Conservation (phyloP, 2,797 vertebrate species). For the Sebastes flavidus region DNA sequence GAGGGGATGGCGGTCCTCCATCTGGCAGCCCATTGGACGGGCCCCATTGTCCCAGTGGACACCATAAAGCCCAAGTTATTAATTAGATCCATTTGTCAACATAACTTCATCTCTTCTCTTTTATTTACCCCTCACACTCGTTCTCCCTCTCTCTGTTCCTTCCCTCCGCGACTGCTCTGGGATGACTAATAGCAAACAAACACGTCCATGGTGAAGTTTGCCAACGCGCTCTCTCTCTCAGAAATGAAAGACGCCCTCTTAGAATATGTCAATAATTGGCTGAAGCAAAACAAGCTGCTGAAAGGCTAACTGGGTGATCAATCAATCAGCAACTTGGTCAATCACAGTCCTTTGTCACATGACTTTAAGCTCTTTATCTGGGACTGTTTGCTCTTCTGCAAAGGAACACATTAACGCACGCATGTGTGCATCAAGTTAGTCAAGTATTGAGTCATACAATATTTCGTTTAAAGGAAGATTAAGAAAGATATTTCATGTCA, state of each 20-base stretch:
- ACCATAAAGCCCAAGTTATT: slow-evolving; percentile 72
- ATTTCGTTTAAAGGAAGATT: not conserved
- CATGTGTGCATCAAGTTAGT: not conserved
- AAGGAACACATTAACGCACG: not conserved
- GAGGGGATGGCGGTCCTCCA: slow-evolving; percentile 60
- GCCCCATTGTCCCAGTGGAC: slow-evolving; percentile 66
- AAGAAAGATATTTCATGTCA: not conserved
- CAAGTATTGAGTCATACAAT: not conserved
- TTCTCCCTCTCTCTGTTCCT: slow-evolving; percentile 4
- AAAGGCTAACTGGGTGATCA: slow-evolving; percentile 51
- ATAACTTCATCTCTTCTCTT: slow-evolving; percentile 53
- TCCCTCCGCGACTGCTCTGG: slow-evolving; percentile 44
- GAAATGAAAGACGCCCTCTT: slow-evolving; percentile 59
- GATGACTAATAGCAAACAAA: slow-evolving; percentile 78
- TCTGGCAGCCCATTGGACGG: slow-evolving; percentile 61
- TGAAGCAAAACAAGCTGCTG: slow-evolving; percentile 64
- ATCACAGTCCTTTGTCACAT: slow-evolving; percentile 35
- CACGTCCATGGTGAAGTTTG: slow-evolving; percentile 47
- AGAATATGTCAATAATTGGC: slow-evolving; percentile 62
- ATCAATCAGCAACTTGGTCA: slow-evolving; percentile 47
- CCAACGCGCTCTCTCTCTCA: slow-evolving; percentile 54
- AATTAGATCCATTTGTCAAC: slow-evolving; percentile 81
- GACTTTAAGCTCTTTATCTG: slow-evolving; percentile 35
- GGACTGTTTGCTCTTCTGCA: slow-evolving; percentile 29
- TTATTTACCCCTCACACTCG: slow-evolving; percentile 41